Base-by-base conservation (phyloP, 2,113 vertebrate species). In the Gymnorhina tibicen region DNA sequence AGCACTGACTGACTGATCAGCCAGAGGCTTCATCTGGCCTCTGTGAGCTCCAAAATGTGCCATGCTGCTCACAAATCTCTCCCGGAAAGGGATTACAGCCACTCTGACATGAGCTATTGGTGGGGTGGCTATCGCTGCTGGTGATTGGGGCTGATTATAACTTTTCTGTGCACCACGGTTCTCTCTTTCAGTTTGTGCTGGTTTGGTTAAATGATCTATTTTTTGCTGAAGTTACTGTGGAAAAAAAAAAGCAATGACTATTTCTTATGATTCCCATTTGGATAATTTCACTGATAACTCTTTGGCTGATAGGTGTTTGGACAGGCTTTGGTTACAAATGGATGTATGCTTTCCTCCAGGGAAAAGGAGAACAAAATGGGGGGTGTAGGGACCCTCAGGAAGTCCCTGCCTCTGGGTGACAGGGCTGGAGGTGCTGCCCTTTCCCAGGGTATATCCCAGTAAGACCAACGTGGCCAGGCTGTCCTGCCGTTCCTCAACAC, bases 351-450 rank as follows among this genome's bases (percentile, higher is more conserved):
- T 14, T 20, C 6, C 33, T 63, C 20, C 28, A 23, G 62, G 56
- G 47, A 30, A 63, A 88, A 63, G 15, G n/a, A 59, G 14, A 1
- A 3, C 4, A 33, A 44, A 60, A 30, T 1, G 2, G 7, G 11
- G 9, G 4, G 17, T 49, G 8, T 0, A 2, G 49, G 13, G 24
- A 30, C n/a, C 4, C 16, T 42, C 13, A 3, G 9, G 49, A 60
- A 44, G 21, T 4, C 8, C 4, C 19, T 37, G 17, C 9, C n/a
- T 52, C 47, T 67, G 53, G 7, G 14, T 55, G 39, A 8, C 0
- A 3, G 41, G 19, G 12, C 13, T 70, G 39, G 37, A 50, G 23
- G 35, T 59, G 28, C 30, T 41, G 50, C 53, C 23, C 62, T 55
- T 53, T 63, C 39, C 26, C 13, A 35, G 22, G 13, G 28, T 17